Conservation (phyloP, 2,888 invertebrate species). For the Tolmerus cingulatus region DNA sequence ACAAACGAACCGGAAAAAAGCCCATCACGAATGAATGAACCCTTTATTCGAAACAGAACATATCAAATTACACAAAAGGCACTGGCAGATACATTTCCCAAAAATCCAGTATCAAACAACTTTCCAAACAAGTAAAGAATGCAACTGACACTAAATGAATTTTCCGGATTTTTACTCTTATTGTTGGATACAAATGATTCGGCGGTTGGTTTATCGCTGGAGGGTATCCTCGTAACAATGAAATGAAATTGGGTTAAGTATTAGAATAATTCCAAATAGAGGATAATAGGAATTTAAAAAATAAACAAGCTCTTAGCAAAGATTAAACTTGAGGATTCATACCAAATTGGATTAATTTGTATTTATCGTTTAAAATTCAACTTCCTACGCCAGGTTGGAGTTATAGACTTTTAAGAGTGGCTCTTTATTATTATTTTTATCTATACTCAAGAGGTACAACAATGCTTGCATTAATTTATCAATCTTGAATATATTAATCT, state of each 20-base stretch:
- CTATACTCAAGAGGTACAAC: background rate
- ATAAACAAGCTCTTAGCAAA: background rate
- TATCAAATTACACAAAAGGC: background rate
- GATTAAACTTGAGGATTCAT: background rate
- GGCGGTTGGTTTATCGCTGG: background rate
- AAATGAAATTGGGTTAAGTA: too few species aligned
- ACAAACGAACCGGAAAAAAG: background rate
- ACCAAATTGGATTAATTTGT: background rate
- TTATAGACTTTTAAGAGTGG: too few species aligned
- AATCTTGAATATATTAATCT: background rate
- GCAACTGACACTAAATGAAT: background rate
- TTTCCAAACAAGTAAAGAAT: background rate
- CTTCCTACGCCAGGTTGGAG: too few species aligned
- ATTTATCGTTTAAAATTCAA: background rate
- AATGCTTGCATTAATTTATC: background rate
- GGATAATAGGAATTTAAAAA: background rate
- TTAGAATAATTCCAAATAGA: background rate
- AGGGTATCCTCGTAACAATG: background rate
- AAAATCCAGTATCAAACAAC: background rate
- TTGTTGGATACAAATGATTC: background rate
- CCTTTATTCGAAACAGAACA: background rate
- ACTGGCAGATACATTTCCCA: background rate
- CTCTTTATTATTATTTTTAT: too few species aligned
- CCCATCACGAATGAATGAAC: background rate
- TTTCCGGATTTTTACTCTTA: background rate